Base-by-base conservation (phyloP, 2,113 vertebrate species). In the Podiceps cristatus region DNA sequence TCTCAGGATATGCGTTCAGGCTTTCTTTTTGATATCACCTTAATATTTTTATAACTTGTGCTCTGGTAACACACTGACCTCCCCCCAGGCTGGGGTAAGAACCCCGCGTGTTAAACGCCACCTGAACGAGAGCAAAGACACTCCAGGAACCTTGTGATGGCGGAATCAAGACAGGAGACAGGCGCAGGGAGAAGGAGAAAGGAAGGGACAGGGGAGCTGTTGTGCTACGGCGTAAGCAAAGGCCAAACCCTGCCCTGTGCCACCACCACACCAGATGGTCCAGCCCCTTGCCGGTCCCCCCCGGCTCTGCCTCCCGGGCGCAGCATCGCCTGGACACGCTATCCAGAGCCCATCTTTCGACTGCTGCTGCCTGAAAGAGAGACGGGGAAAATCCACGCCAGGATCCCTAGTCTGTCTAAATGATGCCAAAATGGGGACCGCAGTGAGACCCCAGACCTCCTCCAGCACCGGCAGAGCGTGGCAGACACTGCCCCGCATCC, bases 31-130 rank as follows among this genome's bases (percentile, higher is more conserved):
- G 35, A 18, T 4, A 55, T 17, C 2, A 5, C 0, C 18, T 11
- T 27, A 5, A 10, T 6, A 11, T 3, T 13, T 6, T 10, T 8
- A 33, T 1, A 40, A 28, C 28, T 24, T 6, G 25, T 7, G 25
- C 11, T 44, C 18, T 19, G 45, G 12, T 31, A 42, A 28, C 5
- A 18, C 24, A 20, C 9, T 2, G 2, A 19, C 18, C n/a, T 37
- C 28, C 29, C 22, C 35, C 18, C 27, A 2, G 0, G 13, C 47
- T 15, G n/a, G 20, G 15, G 29, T 19, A 17, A 23, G 77, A 17
- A 11, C 7, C 19, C 6, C 6, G 0, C 0, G 0, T 7, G 31
- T 23, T 33, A 13, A 52, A 37, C 23, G 8, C 12, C 19, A 5
- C 14, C 9, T 0, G 5, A 67, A 19, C 25, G 25, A 24, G 14